phyloP scores from a whole-genome alignment of 2,888 invertebrate genomes.

The Archips xylosteana region DNA sequence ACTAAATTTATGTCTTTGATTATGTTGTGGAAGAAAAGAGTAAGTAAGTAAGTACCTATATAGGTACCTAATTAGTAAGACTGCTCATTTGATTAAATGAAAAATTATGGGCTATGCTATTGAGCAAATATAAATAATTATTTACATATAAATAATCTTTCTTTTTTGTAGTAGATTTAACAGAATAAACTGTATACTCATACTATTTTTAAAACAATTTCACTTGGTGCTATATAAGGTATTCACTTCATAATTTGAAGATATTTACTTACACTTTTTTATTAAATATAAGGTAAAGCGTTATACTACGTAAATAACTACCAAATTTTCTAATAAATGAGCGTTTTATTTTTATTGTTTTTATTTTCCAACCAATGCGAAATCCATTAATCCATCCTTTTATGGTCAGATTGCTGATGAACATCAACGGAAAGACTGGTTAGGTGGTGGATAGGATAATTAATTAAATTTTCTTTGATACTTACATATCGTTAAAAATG shows the following conservation, averaged over 20 bases:
- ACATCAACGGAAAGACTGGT: too few relatives aligned
- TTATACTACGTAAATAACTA: constrained; percentile 78
- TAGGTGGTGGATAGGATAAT: too few relatives aligned
- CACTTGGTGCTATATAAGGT: constrained; percentile 71
- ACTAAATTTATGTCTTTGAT: constrained; percentile 49
- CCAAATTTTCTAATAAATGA: constrained; percentile 78
- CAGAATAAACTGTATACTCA: constrained; percentile 26
- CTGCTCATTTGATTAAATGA: constrained; percentile 38
- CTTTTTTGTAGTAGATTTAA: constrained; percentile 15
- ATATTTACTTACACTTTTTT: constrained; percentile 71
- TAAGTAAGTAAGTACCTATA: constrained; percentile 7
- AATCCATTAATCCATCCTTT: not conserved
- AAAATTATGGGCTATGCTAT: constrained; percentile 13
- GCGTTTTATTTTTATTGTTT: constrained; percentile 61
- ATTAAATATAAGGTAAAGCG: constrained; percentile 63
- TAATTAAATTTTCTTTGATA: too few relatives aligned
- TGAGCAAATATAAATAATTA: constrained; percentile 14
- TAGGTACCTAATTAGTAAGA: constrained; percentile 44
- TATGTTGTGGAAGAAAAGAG: constrained; percentile 45
- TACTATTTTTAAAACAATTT: constrained; percentile 24
- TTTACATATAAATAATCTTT: not conserved
- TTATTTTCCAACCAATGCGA: not conserved
- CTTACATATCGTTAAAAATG: too few relatives aligned
- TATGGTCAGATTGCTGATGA: not conserved
- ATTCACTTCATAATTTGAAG: constrained; percentile 55